phyloP scores from a whole-genome alignment of 2,113 vertebrate species.

The Atractosteus spatula region DNA sequence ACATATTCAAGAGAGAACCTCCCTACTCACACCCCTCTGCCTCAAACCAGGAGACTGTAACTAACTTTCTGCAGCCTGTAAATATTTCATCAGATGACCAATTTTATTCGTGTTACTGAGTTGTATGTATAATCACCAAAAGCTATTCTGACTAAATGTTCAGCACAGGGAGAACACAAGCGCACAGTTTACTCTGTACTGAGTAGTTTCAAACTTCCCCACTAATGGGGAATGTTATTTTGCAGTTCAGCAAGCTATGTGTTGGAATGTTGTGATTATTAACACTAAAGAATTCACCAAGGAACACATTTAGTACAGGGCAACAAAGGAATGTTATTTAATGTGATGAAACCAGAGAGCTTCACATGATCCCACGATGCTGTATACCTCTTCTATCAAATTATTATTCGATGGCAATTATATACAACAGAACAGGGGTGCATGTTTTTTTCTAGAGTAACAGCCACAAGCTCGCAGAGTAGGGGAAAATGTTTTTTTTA shows the following conservation, averaged over 20 bases:
- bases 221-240: background rate
- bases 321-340: slow-evolving; percentile 8
- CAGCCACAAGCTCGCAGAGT: background rate
- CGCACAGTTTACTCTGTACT: slow-evolving; percentile 21
- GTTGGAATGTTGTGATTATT: slow-evolving; percentile 13
- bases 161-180: slow-evolving; percentile 1
- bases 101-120: slow-evolving; percentile 13
- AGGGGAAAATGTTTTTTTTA: background rate
- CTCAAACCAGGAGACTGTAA: slow-evolving; percentile 28
- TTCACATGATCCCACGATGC: slow-evolving; percentile 17
- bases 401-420: slow-evolving; percentile 9
- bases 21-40: slow-evolving; percentile 2
- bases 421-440: background rate
- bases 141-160: slow-evolving; percentile 30
- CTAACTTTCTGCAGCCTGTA: slow-evolving; percentile 52
- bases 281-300: slow-evolving; percentile 9
- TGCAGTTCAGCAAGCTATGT: background rate
- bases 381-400: background rate
- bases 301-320: background rate
- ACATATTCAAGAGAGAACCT: slow-evolving; percentile 10
- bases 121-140: slow-evolving; percentile 26
- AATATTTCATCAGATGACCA: slow-evolving; percentile 31
- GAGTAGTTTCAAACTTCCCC: slow-evolving; percentile 18
- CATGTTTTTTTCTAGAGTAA: background rate
- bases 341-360: slow-evolving; percentile 9